phyloP scores from a whole-genome alignment of 2,888 invertebrate species.

The Adela reaumurella region DNA sequence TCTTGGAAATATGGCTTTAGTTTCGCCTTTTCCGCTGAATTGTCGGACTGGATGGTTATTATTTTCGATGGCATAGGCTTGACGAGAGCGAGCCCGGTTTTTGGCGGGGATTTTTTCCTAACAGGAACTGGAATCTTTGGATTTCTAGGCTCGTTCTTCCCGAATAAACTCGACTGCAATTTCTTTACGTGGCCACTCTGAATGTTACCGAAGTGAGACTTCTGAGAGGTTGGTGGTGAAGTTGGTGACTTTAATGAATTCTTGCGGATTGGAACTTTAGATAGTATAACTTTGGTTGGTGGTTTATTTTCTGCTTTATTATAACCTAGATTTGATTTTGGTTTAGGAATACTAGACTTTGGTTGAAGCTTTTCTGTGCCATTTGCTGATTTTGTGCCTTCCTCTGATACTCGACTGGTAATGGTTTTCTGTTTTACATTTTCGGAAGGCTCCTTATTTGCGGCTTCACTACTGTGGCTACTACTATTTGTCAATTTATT shows the following conservation, averaged over 20 bases:
- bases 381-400: too few relatives aligned
- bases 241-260: conserved; percentile 36
- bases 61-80: conserved; percentile 11
- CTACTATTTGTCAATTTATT: neutral
- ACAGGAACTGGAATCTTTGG: conserved; percentile 13
- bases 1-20: conserved; percentile 53
- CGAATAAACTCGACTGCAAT: conserved; percentile 41
- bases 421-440: too few relatives aligned
- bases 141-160: conserved; percentile 14
- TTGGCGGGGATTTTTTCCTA: conserved; percentile 5
- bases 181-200: conserved; percentile 48
- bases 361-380: too few relatives aligned
- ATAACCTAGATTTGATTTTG: conserved; percentile 20
- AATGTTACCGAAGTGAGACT: conserved; percentile 40
- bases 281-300: conserved; percentile 29
- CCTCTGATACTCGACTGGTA: too few relatives aligned
- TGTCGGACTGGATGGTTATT: conserved; percentile 21
- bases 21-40: conserved; percentile 20
- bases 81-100: neutral
- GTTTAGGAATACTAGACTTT: conserved; percentile 45
- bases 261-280: conserved; percentile 41
- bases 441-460: too few relatives aligned
- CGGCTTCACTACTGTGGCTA: neutral
- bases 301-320: conserved; percentile 33
- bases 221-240: conserved; percentile 39